A percentile compares a stretch with the other conserved stretches of the same genome.
Conservation (phyloP, 2,113 vertebrate species). For the Gymnarchus niloticus region DNA sequence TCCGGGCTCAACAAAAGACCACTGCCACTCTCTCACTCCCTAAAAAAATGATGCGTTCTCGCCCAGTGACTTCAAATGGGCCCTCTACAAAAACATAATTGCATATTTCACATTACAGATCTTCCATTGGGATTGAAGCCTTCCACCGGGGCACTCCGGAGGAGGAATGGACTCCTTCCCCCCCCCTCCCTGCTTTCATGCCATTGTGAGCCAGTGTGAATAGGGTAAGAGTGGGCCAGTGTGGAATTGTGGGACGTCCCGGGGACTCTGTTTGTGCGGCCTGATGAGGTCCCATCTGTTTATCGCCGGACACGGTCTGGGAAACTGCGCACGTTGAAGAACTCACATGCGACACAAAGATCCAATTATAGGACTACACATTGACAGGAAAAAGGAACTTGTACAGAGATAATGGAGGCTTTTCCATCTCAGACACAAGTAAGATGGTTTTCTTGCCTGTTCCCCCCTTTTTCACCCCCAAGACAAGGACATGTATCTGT, state of each 20-base stretch:
- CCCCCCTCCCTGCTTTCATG: conserved; percentile 50
- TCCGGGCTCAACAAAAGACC: conserved; percentile 64
- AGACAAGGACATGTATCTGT: conserved; percentile 47
- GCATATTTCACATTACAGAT: conserved; percentile 57
- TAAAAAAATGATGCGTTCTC: conserved; percentile 72
- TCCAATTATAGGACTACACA: conserved; percentile 65
- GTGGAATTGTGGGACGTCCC: conserved; percentile 62
- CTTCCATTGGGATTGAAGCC: conserved; percentile 55
- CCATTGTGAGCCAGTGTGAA: conserved; percentile 68
- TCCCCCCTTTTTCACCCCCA: conserved; percentile 40
- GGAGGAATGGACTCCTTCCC: conserved; percentile 53
- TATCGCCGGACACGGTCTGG: conserved; percentile 60
- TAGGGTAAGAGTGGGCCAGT: conserved; percentile 67
- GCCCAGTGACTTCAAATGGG: conserved; percentile 70
- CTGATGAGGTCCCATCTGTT: conserved; percentile 74
- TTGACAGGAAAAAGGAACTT: conserved; percentile 52
- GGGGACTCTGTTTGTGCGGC: conserved; percentile 61
- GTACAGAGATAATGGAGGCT: conserved; percentile 63
- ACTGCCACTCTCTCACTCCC: conserved; percentile 56
- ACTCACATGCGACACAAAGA: conserved; percentile 70
- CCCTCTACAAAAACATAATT: conserved; percentile 74
- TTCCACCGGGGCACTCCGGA: conserved; percentile 59
- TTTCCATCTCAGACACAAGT: conserved; percentile 59
- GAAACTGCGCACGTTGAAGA: conserved; percentile 61
- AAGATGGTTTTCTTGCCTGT: conserved; percentile 55